Percentiles rank a stretch among this genome's conserved stretches.
Conservation (phyloP, 2,113 vertebrate genomes). For the Datnioides undecimradiatus region DNA sequence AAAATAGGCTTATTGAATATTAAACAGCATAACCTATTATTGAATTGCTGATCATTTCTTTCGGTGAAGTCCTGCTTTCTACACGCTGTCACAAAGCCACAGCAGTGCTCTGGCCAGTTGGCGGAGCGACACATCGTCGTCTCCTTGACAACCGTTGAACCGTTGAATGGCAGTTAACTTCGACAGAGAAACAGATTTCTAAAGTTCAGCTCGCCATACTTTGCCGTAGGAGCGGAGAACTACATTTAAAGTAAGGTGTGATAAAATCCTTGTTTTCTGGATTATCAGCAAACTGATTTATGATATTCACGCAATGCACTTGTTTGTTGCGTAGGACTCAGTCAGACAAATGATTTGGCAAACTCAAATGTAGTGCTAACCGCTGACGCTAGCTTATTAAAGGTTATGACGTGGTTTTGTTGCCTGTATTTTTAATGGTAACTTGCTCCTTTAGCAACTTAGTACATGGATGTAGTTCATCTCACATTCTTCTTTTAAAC, state of each 20-base stretch:
- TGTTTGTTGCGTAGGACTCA: neutral
- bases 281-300: neutral
- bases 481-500: neutral
- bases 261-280: neutral
- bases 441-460: neutral
- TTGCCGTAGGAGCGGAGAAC: neutral
- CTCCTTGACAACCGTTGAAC: constrained; percentile 71
- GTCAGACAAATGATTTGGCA: neutral
- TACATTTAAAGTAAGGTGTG: constrained; percentile 46
- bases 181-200: constrained; percentile 60
- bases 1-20: neutral
- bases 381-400: neutral
- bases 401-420: neutral
- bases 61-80: neutral
- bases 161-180: neutral
- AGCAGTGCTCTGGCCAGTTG: neutral
- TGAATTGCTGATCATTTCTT: neutral
- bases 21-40: neutral
- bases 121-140: neutral
- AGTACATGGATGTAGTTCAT: neutral
- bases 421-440: neutral
- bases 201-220: neutral
- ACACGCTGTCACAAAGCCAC: too few species aligned
- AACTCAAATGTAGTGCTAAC: neutral
- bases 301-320: neutral